Conservation (phyloP, 2,113 vertebrate species). For the Fulmarus glacialis region DNA sequence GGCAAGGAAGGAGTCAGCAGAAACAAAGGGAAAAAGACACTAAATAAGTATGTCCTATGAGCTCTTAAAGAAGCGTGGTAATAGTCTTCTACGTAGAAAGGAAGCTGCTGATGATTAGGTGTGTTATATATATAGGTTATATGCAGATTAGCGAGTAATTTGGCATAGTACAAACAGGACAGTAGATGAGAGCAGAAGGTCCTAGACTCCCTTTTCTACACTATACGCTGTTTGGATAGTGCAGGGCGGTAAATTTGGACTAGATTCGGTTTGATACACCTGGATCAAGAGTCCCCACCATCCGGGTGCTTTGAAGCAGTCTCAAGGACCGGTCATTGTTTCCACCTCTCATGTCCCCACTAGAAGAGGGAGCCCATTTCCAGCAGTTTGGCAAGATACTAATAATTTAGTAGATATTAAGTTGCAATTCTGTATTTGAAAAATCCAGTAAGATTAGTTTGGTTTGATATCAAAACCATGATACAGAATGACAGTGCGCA, state of each 20-base stretch:
- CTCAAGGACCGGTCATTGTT: fast-evolving
- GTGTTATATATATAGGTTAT: neutral
- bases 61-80: neutral
- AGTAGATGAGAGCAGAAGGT: neutral
- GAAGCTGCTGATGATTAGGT: too few relatives aligned
- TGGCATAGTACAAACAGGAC: neutral
- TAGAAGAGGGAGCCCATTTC: neutral
- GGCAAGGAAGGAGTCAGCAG: neutral
- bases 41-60: neutral
- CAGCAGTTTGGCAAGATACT: neutral
- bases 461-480: neutral
- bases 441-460: neutral
- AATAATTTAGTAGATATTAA: neutral
- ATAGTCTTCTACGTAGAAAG: neutral
- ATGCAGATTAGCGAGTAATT: neutral
- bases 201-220: neutral
- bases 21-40: neutral
- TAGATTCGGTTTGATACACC: neutral
- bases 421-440: neutral
- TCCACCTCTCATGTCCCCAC: neutral
- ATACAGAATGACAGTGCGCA: neutral
- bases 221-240: neutral
- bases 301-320: neutral
- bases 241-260: neutral
- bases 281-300: neutral